Percentiles rank a stretch among this genome's conserved stretches.
Evolutionary conservation across 2,888 invertebrate species (phyloP).

Genomic region (Rosalia funebris): DNA sequence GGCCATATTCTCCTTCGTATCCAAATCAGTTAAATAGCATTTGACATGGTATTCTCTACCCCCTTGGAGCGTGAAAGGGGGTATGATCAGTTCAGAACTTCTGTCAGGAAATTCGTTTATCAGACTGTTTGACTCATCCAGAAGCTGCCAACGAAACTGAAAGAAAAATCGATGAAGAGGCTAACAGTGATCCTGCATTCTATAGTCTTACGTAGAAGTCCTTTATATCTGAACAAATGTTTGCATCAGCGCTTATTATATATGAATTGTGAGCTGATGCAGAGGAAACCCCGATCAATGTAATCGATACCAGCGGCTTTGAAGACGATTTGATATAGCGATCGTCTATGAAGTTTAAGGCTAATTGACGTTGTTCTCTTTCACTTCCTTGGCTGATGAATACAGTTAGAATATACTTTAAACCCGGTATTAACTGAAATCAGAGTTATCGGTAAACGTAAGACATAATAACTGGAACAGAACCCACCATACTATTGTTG

Average conservation of each 20-base stretch:
- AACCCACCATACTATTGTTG: slow-evolving; percentile 8
- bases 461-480: not conserved
- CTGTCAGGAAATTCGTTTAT: slow-evolving; percentile 3
- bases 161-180: not conserved
- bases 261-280: slow-evolving; percentile 3
- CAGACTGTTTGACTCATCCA: not conserved
- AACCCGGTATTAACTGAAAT: slow-evolving; percentile 13
- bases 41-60: not conserved
- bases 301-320: not conserved
- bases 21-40: not conserved
- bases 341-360: slow-evolving; percentile 5
- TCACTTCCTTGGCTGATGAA: not conserved
- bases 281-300: not conserved
- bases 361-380: not conserved
- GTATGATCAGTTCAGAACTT: not conserved
- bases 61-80: slow-evolving; percentile 6
- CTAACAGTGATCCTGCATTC: not conserved
- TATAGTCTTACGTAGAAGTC: slow-evolving; percentile 14
- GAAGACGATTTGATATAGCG: not conserved
- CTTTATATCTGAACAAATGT: slow-evolving; percentile 9
- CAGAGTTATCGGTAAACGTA: not conserved
- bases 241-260: slow-evolving; percentile 1
- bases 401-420: slow-evolving; percentile 4
- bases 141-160: slow-evolving; percentile 6
- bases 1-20: not conserved